Evolutionary conservation across 2,888 invertebrate genomes (phyloP).

Genomic region (Ischnura elegans): DNA sequence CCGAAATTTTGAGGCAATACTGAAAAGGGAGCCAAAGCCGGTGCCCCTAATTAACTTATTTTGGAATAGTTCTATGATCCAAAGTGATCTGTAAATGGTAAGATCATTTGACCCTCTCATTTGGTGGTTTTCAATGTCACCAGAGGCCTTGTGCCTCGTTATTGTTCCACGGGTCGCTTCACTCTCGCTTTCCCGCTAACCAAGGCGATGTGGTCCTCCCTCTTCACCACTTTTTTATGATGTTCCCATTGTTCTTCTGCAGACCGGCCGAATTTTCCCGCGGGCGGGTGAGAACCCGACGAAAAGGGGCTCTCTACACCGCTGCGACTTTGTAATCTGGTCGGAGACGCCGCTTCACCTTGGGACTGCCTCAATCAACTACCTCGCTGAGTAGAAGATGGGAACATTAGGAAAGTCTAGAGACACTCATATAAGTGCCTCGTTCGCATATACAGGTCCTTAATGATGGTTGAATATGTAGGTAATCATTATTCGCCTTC

Average conservation of each 20-base stretch:
- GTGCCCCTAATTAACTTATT: neutral
- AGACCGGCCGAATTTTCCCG: neutral
- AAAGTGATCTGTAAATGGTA: neutral
- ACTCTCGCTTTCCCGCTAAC: neutral
- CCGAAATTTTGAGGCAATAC: too few relatives aligned
- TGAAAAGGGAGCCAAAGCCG: too few relatives aligned
- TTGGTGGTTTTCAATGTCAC: neutral
- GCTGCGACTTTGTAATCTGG: neutral
- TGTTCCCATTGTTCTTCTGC: neutral
- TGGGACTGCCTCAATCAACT: neutral
- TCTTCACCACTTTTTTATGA: neutral
- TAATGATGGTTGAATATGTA: neutral
- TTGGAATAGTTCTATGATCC: neutral
- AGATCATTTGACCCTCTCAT: neutral
- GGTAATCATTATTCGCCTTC: neutral
- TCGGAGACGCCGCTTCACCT: neutral
- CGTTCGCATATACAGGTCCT: neutral
- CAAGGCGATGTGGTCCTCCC: neutral
- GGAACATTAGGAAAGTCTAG: neutral
- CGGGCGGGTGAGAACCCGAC: constrained; percentile 20
- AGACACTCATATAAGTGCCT: neutral
- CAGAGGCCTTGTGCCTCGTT: neutral
- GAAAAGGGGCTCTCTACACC: neutral
- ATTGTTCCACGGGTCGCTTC: neutral
- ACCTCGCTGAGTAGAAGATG: neutral